A percentile compares a stretch with the other conserved stretches of the same genome.
Evolutionary conservation across 2,113 vertebrate genomes (phyloP).

Genomic region (Brienomyrus brachyistius): DNA sequence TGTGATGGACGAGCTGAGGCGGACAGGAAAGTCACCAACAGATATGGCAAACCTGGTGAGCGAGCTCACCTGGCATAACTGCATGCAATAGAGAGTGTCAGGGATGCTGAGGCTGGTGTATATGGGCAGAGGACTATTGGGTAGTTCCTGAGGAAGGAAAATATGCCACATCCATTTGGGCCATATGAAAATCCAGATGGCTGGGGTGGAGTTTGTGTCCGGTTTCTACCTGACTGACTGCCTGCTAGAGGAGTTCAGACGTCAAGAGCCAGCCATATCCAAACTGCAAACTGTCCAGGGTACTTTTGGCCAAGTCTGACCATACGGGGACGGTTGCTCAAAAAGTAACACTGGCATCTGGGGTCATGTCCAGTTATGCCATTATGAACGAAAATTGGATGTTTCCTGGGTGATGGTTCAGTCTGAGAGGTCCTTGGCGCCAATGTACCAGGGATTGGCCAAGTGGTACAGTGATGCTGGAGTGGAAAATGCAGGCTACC

Average conservation of each 20-base stretch:
- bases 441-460: not conserved
- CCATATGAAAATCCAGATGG: not conserved
- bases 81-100: too few relatives aligned
- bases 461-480: not conserved
- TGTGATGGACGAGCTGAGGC: not conserved
- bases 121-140: not conserved
- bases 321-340: not conserved
- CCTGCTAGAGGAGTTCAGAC: not conserved
- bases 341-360: not conserved
- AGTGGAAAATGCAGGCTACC: not conserved
- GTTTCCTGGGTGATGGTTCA: not conserved
- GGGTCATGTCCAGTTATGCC: not conserved
- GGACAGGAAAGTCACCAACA: not conserved
- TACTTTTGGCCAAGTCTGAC: not conserved
- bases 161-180: not conserved
- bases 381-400: not conserved
- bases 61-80: not conserved
- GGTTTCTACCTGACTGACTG: not conserved
- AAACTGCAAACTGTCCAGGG: not conserved
- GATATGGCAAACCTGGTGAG: not conserved
- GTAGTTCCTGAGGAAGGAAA: not conserved
- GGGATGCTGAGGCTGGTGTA: not conserved
- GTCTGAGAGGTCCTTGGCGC: not conserved
- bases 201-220: not conserved
- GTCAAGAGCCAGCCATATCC: not conserved